phyloP scores from a whole-genome alignment of 1,140 invertebrate genomes.

The Mercenaria mercenaria region DNA sequence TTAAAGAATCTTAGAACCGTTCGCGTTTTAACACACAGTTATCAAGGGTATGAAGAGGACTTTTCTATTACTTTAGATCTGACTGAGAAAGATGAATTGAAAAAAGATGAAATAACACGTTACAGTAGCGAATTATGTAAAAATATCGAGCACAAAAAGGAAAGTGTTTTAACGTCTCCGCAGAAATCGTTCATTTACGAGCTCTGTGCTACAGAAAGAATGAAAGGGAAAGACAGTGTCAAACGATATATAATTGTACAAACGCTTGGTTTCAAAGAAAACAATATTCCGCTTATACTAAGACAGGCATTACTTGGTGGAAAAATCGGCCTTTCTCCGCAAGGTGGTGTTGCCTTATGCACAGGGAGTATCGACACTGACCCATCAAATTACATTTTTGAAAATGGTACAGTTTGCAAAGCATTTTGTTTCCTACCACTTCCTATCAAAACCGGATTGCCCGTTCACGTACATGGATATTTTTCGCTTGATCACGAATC shows the following conservation, averaged over 20 bases:
- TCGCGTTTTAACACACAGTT: constrained; percentile 51
- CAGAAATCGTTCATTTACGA: constrained; percentile 44
- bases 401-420: constrained; percentile 13
- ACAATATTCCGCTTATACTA: constrained; percentile 57
- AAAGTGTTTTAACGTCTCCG: constrained; percentile 6
- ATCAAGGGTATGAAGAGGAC: neutral
- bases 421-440: constrained; percentile 83
- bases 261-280: constrained; percentile 72
- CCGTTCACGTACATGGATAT: constrained; percentile 83
- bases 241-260: constrained; percentile 67
- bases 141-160: neutral
- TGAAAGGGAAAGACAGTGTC: neutral
- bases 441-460: constrained; percentile 78
- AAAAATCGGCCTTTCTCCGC: constrained; percentile 75
- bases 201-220: constrained; percentile 43
- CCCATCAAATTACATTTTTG: no score
- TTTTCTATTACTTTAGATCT: constrained; percentile 56
- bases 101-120: neutral
- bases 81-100: neutral
- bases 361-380: no score
- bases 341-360: constrained; percentile 78
- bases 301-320: constrained; percentile 58
- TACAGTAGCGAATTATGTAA: neutral
- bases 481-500: constrained; percentile 83
- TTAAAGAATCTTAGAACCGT: constrained; percentile 76